Percentiles rank a stretch among this genome's conserved stretches.
These are phyloP conservation scores for Eupleurogrammus muticus DNA, from an alignment of 2,797 vertebrate genomes.

Conservation along the genomic window DNA sequence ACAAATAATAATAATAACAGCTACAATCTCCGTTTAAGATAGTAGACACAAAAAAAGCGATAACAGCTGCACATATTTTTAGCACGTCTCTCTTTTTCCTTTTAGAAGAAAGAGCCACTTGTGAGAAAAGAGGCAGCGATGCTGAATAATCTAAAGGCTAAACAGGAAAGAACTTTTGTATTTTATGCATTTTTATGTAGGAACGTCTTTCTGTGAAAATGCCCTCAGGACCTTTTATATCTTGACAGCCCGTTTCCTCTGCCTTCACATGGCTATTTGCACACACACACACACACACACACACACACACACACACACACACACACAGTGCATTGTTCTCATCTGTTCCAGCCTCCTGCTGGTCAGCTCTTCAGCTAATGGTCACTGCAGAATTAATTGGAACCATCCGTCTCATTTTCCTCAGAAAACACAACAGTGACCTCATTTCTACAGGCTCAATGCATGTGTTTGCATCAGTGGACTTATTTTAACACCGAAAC, in stretches of 20 bases:
- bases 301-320: slow-evolving; percentile 16
- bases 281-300: background rate
- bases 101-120: background rate
- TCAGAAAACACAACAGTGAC: slow-evolving; percentile 44
- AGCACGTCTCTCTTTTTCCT: background rate
- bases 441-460: background rate
- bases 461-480: too few species aligned
- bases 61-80: background rate
- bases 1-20: too few species aligned
- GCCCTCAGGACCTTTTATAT: slow-evolving; percentile 17
- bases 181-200: slow-evolving; percentile 13
- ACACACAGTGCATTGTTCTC: slow-evolving; percentile 16
- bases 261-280: slow-evolving; percentile 10
- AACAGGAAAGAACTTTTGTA: slow-evolving; percentile 14
- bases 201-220: slow-evolving; percentile 22
- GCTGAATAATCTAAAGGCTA: slow-evolving; percentile 2
- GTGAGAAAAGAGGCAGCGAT: slow-evolving; percentile 1
- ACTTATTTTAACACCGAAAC: too few species aligned
- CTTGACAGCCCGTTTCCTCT: slow-evolving; percentile 16
- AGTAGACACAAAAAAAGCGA: too few species aligned
- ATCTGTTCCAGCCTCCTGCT: slow-evolving; percentile 33
- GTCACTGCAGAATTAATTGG: slow-evolving; percentile 70
- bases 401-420: slow-evolving; percentile 71
- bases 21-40: too few species aligned
- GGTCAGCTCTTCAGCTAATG: slow-evolving; percentile 61